Base-by-base conservation (phyloP, 2,888 invertebrate genomes). In the Eristalis pertinax region DNA sequence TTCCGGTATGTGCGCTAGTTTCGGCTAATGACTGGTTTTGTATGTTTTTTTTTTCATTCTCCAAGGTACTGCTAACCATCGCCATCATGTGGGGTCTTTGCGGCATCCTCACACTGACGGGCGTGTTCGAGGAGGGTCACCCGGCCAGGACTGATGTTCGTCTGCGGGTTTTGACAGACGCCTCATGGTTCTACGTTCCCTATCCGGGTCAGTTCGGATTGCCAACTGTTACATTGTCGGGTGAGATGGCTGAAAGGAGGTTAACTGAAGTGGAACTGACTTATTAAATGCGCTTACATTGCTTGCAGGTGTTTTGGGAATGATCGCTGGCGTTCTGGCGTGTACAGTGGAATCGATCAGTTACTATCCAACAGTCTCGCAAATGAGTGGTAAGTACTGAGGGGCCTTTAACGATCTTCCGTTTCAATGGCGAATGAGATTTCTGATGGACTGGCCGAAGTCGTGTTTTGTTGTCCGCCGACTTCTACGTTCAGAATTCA, bases 341-440 rank as follows among this genome's bases (percentile, higher is more conserved):
- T 96, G 97, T 89, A 96, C 96, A 0, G 96, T 97, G 15, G 97
- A 97, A 92, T 96, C 96, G 4, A 95, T 98, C 84, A 97, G 97
- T 90, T 98, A 98, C 92, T 98, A 98, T 93, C 97, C 97, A 73
- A 97, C 97, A n/a, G 97, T 97, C 1, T 97, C 98, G 0, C 94
- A 95, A 91, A 96, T 96, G 96, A 95, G 96, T 89, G 95, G 96
- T 95, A 88, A 85, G 87, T 75, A 26, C 15, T 63, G 8, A 41
- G 41, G 41, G 2, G 26, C 1, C 26, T 26, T 1, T 26, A 4
- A 2, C 26, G 26, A 4, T 26, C 26, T n/a, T n/a, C n/a, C n/a
- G n/a, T n/a, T n/a, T n/a, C n/a, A n/a, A n/a, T n/a, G n/a, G 60
- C 58, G 4, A 29, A 2, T 29, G 4, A 0, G 29, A 0, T 29